Base-by-base conservation (phyloP, 2,888 invertebrate species). In the Sinohyriopsis cumingii region DNA sequence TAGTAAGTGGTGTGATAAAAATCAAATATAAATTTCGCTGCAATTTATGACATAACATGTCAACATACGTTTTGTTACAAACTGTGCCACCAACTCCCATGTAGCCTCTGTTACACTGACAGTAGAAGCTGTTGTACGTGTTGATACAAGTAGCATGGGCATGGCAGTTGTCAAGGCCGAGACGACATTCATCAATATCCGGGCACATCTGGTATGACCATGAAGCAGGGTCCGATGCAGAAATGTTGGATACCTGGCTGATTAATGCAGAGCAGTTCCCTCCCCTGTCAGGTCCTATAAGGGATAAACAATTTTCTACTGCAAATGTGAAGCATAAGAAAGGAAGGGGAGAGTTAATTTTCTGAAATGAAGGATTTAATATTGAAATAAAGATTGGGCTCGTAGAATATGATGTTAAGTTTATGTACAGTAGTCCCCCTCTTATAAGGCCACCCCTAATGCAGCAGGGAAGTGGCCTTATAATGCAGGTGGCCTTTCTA, bases 141-240 rank as follows among this genome's bases (percentile, higher is more conserved):
- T 98, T 97, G 67, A 94, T 95, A 89, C 98, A 98, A 56, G 95
- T 94, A 9, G 98, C 97, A 88, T 97, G 94, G 70, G 93, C 92
- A 90, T 97, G 96, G 85, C 98, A 98, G 87, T 96, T 95, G 86
- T 96, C 95, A 33, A 97, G 91, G 0, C 94, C 94, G 15, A 97
- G 92, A 0, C 94, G 94, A 86, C 98, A 98, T 90, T 98, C 98
- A 87, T 98, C 96, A 0, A 98, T 96, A 89, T 97, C 97, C 0
- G 97, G 96, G 72, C 88, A 89, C 84, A 94, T 94, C 9, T 95
- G 95, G 85, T 97, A 98, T 0, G 96, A 95, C 97, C 97, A 98
- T 55, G 78, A 76, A 1, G 87, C 79, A 18, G 79, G 68, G 59
- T 77, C 80, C n/a, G 69, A 57, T 15, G 65, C 60, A 15, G 72